phyloP scores from a whole-genome alignment of 2,797 vertebrate genomes.

The Helostoma temminkii region DNA sequence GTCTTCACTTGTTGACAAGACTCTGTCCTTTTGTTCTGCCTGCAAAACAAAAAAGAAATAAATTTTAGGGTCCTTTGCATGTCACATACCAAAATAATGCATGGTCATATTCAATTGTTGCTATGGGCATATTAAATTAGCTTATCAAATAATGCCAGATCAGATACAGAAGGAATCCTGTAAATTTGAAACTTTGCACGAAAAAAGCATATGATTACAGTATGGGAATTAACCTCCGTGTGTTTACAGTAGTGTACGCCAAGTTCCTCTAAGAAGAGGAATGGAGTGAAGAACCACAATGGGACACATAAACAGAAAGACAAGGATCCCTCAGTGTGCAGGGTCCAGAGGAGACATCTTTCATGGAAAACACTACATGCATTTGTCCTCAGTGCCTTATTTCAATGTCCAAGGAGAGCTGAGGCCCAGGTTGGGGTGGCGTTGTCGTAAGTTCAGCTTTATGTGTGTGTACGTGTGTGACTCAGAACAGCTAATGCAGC shows the following conservation, averaged over 20 bases:
- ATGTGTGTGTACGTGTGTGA: slow-evolving; percentile 34
- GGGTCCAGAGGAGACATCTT: slow-evolving; percentile 37
- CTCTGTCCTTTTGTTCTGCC: slow-evolving; percentile 79
- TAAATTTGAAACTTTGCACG: not conserved
- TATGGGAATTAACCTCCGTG: not conserved
- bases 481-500: slow-evolving; percentile 68
- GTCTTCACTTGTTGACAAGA: slow-evolving; percentile 78
- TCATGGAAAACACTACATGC: slow-evolving; percentile 46
- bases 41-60: slow-evolving; percentile 74
- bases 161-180: slow-evolving; percentile 2
- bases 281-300: not conserved
- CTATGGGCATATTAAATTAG: too few species aligned
- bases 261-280: slow-evolving; percentile 10
- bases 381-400: slow-evolving; percentile 74
- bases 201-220: not conserved
- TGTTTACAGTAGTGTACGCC: slow-evolving; percentile 24
- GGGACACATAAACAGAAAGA: slow-evolving; percentile 32
- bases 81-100: too few species aligned
- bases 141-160: not conserved
- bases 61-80: slow-evolving; percentile 21
- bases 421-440: slow-evolving; percentile 72
- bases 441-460: slow-evolving; percentile 56
- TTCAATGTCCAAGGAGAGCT: slow-evolving; percentile 67
- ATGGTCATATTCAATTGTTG: not conserved
- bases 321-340: slow-evolving; percentile 21